Conservation (phyloP, 2,113 vertebrate species). For the Hyperoodon ampullatus region DNA sequence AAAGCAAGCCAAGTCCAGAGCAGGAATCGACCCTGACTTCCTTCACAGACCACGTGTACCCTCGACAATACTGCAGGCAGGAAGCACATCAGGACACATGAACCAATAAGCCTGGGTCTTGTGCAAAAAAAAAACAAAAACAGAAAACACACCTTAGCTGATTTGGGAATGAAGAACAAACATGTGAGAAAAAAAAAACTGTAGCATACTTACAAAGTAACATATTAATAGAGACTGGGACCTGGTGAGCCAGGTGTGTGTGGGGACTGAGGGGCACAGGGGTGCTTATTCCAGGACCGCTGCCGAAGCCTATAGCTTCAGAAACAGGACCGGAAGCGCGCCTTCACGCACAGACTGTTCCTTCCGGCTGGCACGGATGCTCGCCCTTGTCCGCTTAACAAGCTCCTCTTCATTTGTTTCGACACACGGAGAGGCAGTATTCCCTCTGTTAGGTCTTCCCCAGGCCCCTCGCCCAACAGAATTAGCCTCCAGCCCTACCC, state of each 20-base stretch:
- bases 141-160: not conserved
- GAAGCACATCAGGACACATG: not conserved
- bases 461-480: not conserved
- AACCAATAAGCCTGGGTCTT: not conserved
- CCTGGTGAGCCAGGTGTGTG: not conserved
- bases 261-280: not conserved
- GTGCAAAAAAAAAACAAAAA: rapidly evolving
- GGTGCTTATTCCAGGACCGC: not conserved
- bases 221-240: not conserved
- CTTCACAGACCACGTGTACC: not conserved
- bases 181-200: not conserved
- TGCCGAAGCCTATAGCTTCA: not conserved
- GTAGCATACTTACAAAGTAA: not conserved
- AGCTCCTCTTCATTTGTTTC: not conserved
- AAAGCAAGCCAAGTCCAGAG: not conserved
- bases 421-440: not conserved
- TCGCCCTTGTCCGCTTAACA: not conserved
- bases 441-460: not conserved
- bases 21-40: not conserved
- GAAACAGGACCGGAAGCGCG: not conserved
- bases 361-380: not conserved
- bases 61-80: not conserved
- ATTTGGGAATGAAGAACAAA: not conserved
- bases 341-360: not conserved
- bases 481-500: rapidly evolving